Percentiles rank a stretch among this genome's conserved stretches.
Conservation (phyloP, 2,888 invertebrate genomes). For the Ectemnius cavifrons region DNA sequence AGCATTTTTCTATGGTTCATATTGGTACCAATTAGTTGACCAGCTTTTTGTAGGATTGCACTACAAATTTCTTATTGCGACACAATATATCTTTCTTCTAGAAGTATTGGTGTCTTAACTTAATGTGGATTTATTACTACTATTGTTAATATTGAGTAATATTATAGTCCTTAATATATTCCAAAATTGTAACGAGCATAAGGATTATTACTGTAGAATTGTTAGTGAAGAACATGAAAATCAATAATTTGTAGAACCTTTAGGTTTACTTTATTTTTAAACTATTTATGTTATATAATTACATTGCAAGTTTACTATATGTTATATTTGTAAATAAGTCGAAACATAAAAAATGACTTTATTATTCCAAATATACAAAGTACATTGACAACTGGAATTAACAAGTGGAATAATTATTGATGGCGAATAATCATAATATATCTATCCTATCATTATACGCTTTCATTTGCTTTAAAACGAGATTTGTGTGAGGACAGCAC, state of each 20-base stretch:
- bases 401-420: too few relatives aligned
- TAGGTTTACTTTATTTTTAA: too few relatives aligned
- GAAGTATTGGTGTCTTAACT: constrained; percentile 50
- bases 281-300: too few relatives aligned
- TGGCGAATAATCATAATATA: too few relatives aligned
- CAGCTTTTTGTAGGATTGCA: too few relatives aligned
- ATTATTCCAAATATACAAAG: constrained; percentile 2
- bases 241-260: constrained; percentile 24
- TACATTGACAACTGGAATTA: too few relatives aligned
- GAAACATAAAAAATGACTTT: constrained; percentile 9
- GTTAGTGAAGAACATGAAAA: constrained; percentile 20
- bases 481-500: too few relatives aligned
- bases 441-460: too few relatives aligned
- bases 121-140: constrained; percentile 40
- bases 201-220: constrained; percentile 18
- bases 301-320: too few relatives aligned
- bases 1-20: constrained; percentile 56
- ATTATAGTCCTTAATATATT: constrained; percentile 56
- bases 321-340: neutral
- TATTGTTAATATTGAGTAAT: constrained; percentile 46
- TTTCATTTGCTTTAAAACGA: too few relatives aligned
- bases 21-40: too few relatives aligned
- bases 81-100: constrained; percentile 28
- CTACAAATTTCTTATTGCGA: too few relatives aligned
- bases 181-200: constrained; percentile 39